A percentile compares a stretch with the other conserved stretches of the same genome.
These are phyloP conservation scores for Celastrina argiolus DNA, from an alignment of 2,888 invertebrate species.

Conservation along the genomic window DNA sequence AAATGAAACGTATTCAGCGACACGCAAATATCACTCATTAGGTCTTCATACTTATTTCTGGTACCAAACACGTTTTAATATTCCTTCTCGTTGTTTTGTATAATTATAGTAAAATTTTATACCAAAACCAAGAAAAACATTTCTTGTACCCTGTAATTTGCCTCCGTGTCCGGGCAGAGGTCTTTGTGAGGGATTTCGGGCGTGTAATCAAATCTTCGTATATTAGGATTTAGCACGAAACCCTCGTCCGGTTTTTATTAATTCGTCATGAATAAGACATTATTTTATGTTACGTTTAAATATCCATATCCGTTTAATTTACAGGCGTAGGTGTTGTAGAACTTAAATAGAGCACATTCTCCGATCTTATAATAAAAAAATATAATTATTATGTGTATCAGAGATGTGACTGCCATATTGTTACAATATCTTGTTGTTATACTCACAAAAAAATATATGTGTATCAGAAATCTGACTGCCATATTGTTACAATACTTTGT, in stretches of 20 bases:
- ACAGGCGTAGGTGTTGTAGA: background rate
- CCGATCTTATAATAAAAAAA: too few relatives aligned
- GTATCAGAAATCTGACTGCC: too few relatives aligned
- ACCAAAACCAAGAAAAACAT: background rate
- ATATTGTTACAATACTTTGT: too few relatives aligned
- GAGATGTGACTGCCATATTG: too few relatives aligned
- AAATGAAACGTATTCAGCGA: background rate
- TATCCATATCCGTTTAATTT: background rate
- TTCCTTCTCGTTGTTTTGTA: background rate
- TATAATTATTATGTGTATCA: too few relatives aligned
- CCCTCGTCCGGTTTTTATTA: slow-evolving; percentile 27
- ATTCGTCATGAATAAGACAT: slow-evolving; percentile 15
- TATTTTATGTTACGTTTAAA: background rate
- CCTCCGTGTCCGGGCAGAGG: background rate
- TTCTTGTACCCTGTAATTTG: slow-evolving; percentile 6
- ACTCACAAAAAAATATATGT: too few relatives aligned
- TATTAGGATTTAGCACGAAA: slow-evolving; percentile 31
- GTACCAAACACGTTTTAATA: background rate
- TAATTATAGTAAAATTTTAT: background rate
- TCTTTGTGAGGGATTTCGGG: slow-evolving; percentile 31
- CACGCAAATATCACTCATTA: background rate
- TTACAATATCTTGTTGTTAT: too few relatives aligned
- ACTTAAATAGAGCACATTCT: too few relatives aligned
- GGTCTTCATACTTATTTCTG: background rate
- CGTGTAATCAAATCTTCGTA: slow-evolving; percentile 40